Percentiles rank a stretch among this genome's conserved stretches.
These are phyloP conservation scores for Gymnothorax javanicus DNA, from an alignment of 2,797 vertebrate species.

Conservation along the genomic window DNA sequence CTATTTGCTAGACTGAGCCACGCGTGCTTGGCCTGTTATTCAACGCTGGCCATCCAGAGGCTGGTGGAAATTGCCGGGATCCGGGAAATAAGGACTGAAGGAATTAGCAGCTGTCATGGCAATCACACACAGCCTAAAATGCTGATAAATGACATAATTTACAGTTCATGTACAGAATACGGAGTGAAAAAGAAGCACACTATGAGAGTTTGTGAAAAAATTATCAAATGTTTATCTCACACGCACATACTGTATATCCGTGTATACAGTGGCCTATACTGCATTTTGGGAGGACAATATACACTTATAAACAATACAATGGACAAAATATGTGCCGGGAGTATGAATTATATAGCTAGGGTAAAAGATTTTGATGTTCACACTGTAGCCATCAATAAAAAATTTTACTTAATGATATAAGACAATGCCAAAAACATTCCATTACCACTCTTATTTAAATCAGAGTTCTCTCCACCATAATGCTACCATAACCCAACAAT, in stretches of 20 bases:
- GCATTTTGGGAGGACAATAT: no score
- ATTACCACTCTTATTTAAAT: not conserved
- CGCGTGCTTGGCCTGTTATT: conserved; percentile 53
- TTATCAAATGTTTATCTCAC: not conserved
- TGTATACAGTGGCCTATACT: not conserved
- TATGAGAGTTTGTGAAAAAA: not conserved
- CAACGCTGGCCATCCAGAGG: conserved; percentile 54
- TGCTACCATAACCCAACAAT: conserved; percentile 60
- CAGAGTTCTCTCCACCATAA: conserved; percentile 3
- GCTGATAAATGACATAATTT: not conserved
- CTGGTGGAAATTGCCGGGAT: conserved; percentile 56
- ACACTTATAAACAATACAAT: no score
- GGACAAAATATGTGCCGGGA: no score
- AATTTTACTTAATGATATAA: no score
- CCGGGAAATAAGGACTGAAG: conserved; percentile 17
- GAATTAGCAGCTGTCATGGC: conserved; percentile 64
- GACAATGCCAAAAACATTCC: not conserved
- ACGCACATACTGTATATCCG: not conserved
- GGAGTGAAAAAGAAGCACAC: not conserved
- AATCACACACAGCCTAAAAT: conserved; percentile 21
- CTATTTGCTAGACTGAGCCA: not conserved
- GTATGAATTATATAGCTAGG: no score
- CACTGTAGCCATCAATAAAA: no score
- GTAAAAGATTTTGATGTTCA: no score
- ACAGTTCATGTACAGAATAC: not conserved